These are phyloP conservation scores for Drosophila ustulata DNA, from an alignment of 2,888 invertebrate species.

Conservation along the genomic window DNA sequence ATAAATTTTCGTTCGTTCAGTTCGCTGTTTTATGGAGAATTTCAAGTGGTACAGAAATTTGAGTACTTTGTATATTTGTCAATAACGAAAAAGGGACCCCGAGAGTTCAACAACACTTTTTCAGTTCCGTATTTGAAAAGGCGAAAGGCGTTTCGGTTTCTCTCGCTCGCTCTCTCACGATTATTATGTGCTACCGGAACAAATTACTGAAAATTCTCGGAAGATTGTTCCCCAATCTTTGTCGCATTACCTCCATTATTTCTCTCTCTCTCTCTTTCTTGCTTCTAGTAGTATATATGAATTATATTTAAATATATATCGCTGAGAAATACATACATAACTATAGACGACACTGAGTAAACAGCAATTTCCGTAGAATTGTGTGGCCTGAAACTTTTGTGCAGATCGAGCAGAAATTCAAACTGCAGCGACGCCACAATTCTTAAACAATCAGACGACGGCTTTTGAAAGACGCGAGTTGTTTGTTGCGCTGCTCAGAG, in stretches of 20 bases:
- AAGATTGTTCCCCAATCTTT: constrained; percentile 50
- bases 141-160: constrained; percentile 11
- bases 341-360: constrained; percentile 43
- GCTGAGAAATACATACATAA: constrained; percentile 30
- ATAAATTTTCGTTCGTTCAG: constrained; percentile 44
- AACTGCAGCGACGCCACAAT: constrained; percentile 74
- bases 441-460: constrained; percentile 68
- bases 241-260: constrained; percentile 27
- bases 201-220: constrained; percentile 68
- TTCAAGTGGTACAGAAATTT: constrained; percentile 38
- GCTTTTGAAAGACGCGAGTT: constrained; percentile 19
- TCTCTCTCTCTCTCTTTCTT: neutral
- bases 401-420: constrained; percentile 70
- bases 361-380: constrained; percentile 65
- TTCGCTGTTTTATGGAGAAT: constrained; percentile 15
- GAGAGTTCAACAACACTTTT: constrained; percentile 66
- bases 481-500: constrained; percentile 2
- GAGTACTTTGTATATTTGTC: constrained; percentile 37
- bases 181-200: constrained; percentile 66
- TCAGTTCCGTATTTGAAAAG: constrained; percentile 15
- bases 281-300: neutral
- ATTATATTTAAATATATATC: constrained; percentile 20
- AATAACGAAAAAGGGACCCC: constrained; percentile 20
- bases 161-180: constrained; percentile 11
- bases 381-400: constrained; percentile 55